Conservation (phyloP, 2,113 vertebrate genomes). For the Empidonax alnorum region DNA sequence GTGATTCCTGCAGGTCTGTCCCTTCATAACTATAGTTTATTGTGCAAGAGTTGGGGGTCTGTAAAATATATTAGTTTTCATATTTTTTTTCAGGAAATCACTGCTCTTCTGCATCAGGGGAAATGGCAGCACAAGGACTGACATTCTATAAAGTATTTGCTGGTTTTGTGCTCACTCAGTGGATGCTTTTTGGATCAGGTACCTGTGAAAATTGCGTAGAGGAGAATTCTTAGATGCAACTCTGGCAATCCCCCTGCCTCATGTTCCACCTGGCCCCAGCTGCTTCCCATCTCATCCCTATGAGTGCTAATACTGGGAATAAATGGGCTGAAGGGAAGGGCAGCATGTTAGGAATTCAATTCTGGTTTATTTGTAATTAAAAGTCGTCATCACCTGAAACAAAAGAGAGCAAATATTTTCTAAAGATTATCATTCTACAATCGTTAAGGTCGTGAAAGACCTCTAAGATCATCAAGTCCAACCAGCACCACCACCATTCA, state of each 20-base stretch:
- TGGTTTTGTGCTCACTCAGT: background rate
- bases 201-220: background rate
- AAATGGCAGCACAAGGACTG: background rate
- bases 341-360: fast-evolving
- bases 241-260: background rate
- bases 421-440: fast-evolving
- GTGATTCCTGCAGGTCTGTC: background rate
- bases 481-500: fast-evolving
- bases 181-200: background rate
- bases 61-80: background rate
- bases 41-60: background rate
- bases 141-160: background rate
- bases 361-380: background rate
- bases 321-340: background rate
- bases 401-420: background rate
- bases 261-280: fast-evolving
- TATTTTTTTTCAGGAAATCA: background rate
- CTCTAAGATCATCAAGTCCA: background rate
- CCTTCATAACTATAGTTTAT: background rate
- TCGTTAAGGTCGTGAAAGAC: fast-evolving
- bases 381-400: background rate
- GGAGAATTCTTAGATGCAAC: background rate
- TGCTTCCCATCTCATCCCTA: fast-evolving
- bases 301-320: background rate
- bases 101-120: background rate